Evolutionary conservation across 2,888 invertebrate species (phyloP).

Genomic region (Drosophila acutilabella): DNA sequence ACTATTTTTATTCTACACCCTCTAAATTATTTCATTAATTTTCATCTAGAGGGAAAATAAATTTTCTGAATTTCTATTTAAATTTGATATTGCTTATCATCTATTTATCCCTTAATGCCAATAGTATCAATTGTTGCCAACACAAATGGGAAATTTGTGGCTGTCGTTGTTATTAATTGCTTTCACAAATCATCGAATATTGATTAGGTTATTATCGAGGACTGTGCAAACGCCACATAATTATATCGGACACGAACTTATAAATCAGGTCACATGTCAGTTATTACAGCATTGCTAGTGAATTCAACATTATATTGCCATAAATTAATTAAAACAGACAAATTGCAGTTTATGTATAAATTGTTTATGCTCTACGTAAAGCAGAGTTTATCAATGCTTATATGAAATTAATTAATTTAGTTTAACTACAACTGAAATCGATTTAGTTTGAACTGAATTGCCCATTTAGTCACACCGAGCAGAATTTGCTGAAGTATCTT

Average conservation of each 20-base stretch:
- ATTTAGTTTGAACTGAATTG: not conserved
- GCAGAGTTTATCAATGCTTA: not conserved
- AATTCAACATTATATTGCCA: not conserved
- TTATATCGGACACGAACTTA: conserved; percentile 37
- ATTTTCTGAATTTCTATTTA: not conserved
- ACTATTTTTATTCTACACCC: too few relatives aligned
- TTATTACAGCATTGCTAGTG: conserved; percentile 11
- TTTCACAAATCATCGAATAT: conserved; percentile 21
- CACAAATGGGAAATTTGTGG: conserved; percentile 3
- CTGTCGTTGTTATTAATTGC: conserved; percentile 8
- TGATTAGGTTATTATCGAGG: conserved; percentile 61
- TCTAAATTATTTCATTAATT: too few relatives aligned
- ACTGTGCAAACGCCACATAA: conserved; percentile 41
- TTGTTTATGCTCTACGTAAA: not conserved
- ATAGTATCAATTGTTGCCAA: conserved; percentile 9
- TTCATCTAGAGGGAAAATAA: not conserved
- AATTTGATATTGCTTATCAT: not conserved
- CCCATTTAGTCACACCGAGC: not conserved
- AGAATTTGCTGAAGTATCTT: conserved; percentile 2
- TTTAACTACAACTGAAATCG: not conserved
- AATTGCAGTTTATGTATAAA: not conserved
- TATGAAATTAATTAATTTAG: not conserved
- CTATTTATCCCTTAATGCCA: not conserved
- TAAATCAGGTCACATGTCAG: conserved; percentile 66
- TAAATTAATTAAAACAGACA: not conserved